These are phyloP conservation scores for Hydropsyche betteni DNA, from an alignment of 2,888 invertebrate species.

Conservation along the genomic window DNA sequence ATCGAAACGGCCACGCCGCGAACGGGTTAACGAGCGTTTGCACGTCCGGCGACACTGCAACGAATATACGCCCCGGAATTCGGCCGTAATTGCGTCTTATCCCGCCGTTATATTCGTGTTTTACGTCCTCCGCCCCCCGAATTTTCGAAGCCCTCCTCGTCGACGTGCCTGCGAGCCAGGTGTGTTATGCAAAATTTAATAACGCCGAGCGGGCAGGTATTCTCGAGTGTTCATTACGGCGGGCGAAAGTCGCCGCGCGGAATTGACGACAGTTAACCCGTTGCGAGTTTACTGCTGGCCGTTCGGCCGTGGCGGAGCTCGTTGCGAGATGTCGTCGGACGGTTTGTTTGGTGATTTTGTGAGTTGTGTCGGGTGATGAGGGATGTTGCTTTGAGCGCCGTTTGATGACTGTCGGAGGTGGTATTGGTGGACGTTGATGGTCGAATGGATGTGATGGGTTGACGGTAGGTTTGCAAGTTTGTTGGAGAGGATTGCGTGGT, in stretches of 20 bases:
- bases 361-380: too few species aligned
- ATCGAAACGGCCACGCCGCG: too few species aligned
- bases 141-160: background rate
- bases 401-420: too few species aligned
- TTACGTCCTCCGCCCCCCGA: conserved; percentile 16
- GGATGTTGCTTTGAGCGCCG: too few species aligned
- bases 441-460: too few species aligned
- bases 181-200: conserved; percentile 47
- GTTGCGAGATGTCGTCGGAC: too few species aligned
- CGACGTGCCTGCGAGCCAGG: conserved; percentile 32
- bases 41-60: too few species aligned
- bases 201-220: conserved; percentile 38
- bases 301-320: background rate
- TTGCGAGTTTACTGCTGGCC: conserved; percentile 39
- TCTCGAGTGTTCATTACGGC: conserved; percentile 45
- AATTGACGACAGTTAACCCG: conserved; percentile 45
- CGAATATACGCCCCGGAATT: background rate
- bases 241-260: conserved; percentile 15
- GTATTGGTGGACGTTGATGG: too few species aligned
- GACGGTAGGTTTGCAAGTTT: too few species aligned
- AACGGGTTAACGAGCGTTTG: too few species aligned
- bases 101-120: conserved; percentile 38
- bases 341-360: too few species aligned
- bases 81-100: conserved; percentile 34
- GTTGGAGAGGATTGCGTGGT: too few species aligned